Evolutionary conservation across 2,113 vertebrate species (phyloP), one percentile per base, ranked within the genome.

Genomic region (Martes martes): DNA sequence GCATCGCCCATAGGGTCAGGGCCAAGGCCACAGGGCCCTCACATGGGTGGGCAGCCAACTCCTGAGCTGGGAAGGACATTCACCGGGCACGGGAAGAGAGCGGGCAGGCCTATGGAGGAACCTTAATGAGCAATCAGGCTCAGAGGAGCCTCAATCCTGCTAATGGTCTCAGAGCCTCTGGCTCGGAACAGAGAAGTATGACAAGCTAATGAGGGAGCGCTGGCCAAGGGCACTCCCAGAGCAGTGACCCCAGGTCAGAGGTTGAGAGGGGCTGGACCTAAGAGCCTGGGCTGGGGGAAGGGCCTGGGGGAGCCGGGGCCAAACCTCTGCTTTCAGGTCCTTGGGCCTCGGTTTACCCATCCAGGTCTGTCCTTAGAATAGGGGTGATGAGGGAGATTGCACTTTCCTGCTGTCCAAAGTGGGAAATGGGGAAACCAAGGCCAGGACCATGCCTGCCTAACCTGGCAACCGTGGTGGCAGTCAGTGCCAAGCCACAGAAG

Each of bases 391-490:
- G 6, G 31, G 36, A 82, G 31, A 31, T 15, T 7, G 11, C 1
- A 0, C 52, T 26, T 39, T n/a, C 11, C 26, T 1, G 0, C 36
- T n/a, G 33, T 47, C 28, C 31, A 61, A 28, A 50, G 28, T 4
- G 14, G 65, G 33, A 28, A 36, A 47, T 2, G 3, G 9, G 2
- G 23, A 67, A 61, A 24, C 26, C 3, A 3, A 71, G 31, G 24
- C 50, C 2, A 11, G 16, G 39, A 16, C 2, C 33, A 18, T 19
- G 39, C 28, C n/a, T 24, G 21, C 57, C 47, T 63, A 1, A 24
- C 79, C n/a, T 42, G 52, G 55, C 10, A 6, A 1, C n/a, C 8
- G 0, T 11, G 8, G 55, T 2, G 1, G 67, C 65, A 39, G 4
- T n/a, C 45, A 21, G 21, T 45, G 50, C 50, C n/a, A 6, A 67